Base-by-base conservation (phyloP, 2,888 invertebrate species). In the Tenthredo mesomela region DNA sequence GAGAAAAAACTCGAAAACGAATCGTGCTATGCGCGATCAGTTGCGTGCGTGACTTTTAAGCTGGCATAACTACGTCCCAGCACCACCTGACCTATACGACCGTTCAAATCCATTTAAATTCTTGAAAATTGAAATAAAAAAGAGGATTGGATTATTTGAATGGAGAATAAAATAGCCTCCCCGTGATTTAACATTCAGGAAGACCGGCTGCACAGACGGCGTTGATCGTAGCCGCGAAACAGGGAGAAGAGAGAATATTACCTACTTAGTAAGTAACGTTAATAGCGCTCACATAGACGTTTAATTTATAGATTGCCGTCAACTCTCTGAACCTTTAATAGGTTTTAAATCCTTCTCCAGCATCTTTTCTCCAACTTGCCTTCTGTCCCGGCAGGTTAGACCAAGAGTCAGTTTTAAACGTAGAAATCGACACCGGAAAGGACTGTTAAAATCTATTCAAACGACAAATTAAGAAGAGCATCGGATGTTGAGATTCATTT, bases 231-330 rank as follows among this genome's bases (percentile, higher is more conserved):
- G 80, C 61, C 40, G 61, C 61, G 80, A 58, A 80, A 80, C 61
- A 50, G 40, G 37, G 10, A 61, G 21, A 29, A 70, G 75, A 75
- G 18, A 50, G 54, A 40, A 40, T 58, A 61, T 80, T 80, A 33
- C 80, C 80, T 61, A 80, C 58, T 80, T 80, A 61, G 80, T 80
- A 61, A 80, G 61, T 80, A 58, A 80, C 80, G 80, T 80, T 80
- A 80, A 80, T 80, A 58, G 80, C 80, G 37, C 61, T 80, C 37
- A 50, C 37, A 40, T 80, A 61, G 80, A 80, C 58, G 61, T 40
- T 33, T 80, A 61, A 80, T 80, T 80, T 80, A 80, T 61, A 58
- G 80, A 80, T 80, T 61, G 37, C 80, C 80, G 80, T 80, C 80
- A 80, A 80, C 50, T 80, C 50, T 80, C 33, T 61, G 80, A 80